Base-by-base conservation (phyloP, 2,888 invertebrate species). In the Trichopria drosophilae region DNA sequence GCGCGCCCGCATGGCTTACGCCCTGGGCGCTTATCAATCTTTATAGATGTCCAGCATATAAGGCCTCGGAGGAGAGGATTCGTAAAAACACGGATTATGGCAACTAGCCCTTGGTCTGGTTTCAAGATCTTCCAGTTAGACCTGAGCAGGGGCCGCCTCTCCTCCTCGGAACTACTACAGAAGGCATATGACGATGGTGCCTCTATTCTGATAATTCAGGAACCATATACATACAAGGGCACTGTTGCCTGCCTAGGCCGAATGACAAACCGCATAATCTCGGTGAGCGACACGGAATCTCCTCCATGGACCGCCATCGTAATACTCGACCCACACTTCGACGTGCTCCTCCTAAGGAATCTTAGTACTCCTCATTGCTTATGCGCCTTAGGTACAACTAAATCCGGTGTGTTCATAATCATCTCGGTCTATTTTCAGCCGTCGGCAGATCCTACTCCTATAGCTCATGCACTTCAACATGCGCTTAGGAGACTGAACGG, bases 41-140 rank as follows among this genome's bases (percentile, higher is more conserved):
- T n/a, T n/a, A n/a, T n/a, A n/a, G n/a, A n/a, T 53, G 49, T 16
- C 44, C 53, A 3, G 41, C 49, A 2, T 18, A 36, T 1, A 35
- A 23, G 4, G 12, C 24, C 2, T 43, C 48, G 0, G 6, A 28
- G 3, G 29, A 19, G 1, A 6, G 35, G 7, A 13, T 37, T 1
- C 13, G n/a, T 1, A 6, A 23, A n/a, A 16, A 16, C 2, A 43
- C 22, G 0, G 24, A 43, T 12, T 43, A 43, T 32, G 43, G 15
- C 19, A n/a, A n/a, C n/a, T n/a, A n/a, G n/a, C n/a, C n/a, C n/a
- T n/a, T n/a, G n/a, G n/a, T n/a, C n/a, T n/a, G n/a, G n/a, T n/a
- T n/a, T 31, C 12, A 31, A 10, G n/a, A 29, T 53, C 4, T 9
- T 40, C 4, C 53, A 53, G 15, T 7, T 48, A 2, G 49, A 53